Conservation (phyloP, 2,888 invertebrate species). For the Erebia epiphron region DNA sequence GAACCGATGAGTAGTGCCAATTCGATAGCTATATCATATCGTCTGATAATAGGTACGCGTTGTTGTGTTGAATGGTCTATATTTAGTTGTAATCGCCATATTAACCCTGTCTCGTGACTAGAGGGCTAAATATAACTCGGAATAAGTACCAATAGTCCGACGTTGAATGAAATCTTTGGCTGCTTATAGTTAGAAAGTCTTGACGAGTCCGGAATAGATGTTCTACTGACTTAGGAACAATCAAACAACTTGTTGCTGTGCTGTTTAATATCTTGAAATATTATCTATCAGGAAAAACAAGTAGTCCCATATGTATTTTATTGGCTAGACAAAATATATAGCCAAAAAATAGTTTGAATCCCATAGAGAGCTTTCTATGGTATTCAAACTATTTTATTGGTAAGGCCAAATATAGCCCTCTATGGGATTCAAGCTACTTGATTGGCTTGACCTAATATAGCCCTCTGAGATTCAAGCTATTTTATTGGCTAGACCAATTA, state of each 20-base stretch:
- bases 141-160: too few species aligned
- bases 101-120: slow-evolving; percentile 29
- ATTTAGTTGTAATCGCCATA: slow-evolving; percentile 30
- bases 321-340: too few species aligned
- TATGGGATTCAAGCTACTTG: too few species aligned
- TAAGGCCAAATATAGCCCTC: too few species aligned
- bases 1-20: slow-evolving; percentile 3
- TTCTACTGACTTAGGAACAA: neutral
- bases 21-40: neutral
- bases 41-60: neutral
- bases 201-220: neutral
- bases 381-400: too few species aligned
- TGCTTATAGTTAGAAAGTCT: slow-evolving; percentile 2
- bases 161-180: neutral
- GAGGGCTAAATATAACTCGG: slow-evolving; percentile 18
- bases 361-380: too few species aligned
- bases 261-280: neutral
- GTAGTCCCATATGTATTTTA: too few species aligned
- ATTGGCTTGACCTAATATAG: too few species aligned
- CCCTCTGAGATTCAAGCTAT: too few species aligned
- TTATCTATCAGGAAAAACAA: too few species aligned
- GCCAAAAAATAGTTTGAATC: too few species aligned
- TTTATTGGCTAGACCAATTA: too few species aligned
- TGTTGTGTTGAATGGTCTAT: slow-evolving; percentile 25
- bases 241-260: neutral